Conservation (phyloP, 30 jellyfish, hydroid and myxozoan species). For the Cassiopea xamachana region DNA sequence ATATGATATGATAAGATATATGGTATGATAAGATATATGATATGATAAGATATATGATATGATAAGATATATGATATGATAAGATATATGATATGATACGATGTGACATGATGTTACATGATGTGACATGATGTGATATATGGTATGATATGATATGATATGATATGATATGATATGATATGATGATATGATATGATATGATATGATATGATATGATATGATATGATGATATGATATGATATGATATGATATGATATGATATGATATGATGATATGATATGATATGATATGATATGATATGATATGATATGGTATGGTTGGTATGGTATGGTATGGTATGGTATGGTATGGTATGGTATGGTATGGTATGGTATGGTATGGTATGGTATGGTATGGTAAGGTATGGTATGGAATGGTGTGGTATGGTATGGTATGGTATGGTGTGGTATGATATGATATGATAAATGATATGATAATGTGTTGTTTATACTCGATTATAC, state of each 20-base stretch:
- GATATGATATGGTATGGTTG: not conserved
- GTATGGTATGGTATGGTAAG: not conserved
- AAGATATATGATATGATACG: no score
- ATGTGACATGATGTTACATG: no score
- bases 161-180: not conserved
- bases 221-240: not conserved
- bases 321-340: no score
- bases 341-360: not conserved
- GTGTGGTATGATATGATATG: not conserved
- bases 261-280: not conserved
- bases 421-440: not conserved
- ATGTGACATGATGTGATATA: no score
- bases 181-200: not conserved
- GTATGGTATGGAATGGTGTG: not conserved
- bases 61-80: no score
- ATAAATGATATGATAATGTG: not conserved
- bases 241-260: not conserved
- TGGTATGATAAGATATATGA: no score
- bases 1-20: no score
- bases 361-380: not conserved
- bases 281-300: not conserved
- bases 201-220: not conserved
- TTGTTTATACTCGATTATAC: no score
- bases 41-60: no score
- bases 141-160: no score